Base-by-base conservation (phyloP, 2,888 invertebrate species). In the Watsonalla binaria region DNA sequence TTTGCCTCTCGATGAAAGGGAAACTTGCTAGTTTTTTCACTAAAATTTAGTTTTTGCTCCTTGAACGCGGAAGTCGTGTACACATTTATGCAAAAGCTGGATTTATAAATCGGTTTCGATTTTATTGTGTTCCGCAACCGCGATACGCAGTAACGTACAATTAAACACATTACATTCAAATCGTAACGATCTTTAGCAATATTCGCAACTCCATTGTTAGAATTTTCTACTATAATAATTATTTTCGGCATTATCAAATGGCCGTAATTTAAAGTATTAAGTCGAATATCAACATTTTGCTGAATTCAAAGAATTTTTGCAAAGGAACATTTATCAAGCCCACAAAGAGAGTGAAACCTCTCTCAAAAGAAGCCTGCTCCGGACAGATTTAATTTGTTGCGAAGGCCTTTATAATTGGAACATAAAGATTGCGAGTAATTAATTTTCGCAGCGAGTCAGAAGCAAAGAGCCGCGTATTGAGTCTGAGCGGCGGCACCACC, bases 361-460 rank as follows among this genome's bases (percentile, higher is more conserved):
- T 88, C 90, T 90, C 82, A 87, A 90, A 90, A 87, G 89, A 82
- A 82, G 86, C 85, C 89, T 90, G 90, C 84, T 82, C 77, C 81
- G 85, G 90, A 90, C 90, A 90, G 90, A 90, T 90, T 90, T 90
- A 90, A 90, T 90, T 90, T 90, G 90, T 90, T 88, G 88, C 90
- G 86, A 90, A 90, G 90, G 90, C 90, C 83, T 90, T 90, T 90
- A 90, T 90, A 90, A 90, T 90, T 90, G 90, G 90, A 90, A 90
- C 87, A 90, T 90, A 90, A 90, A 90, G 90, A 90, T 90, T 90
- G 89, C 80, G 88, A 90, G 90, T 90, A 90, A 90, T 90, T 90
- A 90, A 90, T 90, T 90, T 90, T 90, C 83, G 86, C 88, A 85
- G 87, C 84, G 87, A 90, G 90, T 90, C 90, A 88, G 85, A 82